Percentiles rank a stretch among this genome's conserved stretches.
These are phyloP conservation scores for Bursaphelenchus mucronatus DNA, from an alignment of 1,140 invertebrate species.

Conservation along the genomic window DNA sequence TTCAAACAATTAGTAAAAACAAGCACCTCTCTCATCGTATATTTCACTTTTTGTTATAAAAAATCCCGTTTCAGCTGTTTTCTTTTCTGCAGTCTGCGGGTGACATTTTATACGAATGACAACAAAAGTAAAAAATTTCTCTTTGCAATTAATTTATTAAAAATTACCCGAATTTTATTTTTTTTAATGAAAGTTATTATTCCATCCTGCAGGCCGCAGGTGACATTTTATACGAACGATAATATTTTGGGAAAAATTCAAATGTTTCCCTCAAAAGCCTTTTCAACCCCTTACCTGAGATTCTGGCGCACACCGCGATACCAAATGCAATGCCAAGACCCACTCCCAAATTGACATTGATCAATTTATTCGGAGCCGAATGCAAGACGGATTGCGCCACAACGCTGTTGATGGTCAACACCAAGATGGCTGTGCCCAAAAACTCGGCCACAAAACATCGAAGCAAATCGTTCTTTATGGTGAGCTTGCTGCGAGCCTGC, in stretches of 20 bases:
- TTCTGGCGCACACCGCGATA: constrained; percentile 43
- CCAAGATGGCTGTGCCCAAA: constrained; percentile 42
- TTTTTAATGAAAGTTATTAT: no score
- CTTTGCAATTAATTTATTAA: no score
- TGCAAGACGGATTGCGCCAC: constrained; percentile 32
- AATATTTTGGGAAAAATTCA: no score
- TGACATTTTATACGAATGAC: neutral
- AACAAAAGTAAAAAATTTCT: no score
- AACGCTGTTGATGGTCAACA: constrained; percentile 37
- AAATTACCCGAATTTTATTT: no score
- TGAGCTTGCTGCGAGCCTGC: constrained; percentile 34
- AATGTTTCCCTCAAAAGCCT: no score
- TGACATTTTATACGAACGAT: no score
- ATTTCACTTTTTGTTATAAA: no score
- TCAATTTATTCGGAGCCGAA: constrained; percentile 30
- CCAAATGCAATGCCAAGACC: constrained; percentile 49
- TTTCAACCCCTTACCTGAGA: constrained; percentile 28
- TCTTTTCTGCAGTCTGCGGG: neutral
- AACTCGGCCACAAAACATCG: constrained; percentile 41
- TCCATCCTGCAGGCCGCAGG: no score
- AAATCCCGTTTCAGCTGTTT: no score
- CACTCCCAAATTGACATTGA: constrained; percentile 43
- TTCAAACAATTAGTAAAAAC: no score
- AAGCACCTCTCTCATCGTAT: no score
- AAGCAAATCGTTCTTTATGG: constrained; percentile 42